Evolutionary conservation across 1,140 invertebrate species (phyloP).

Genomic region (Batillaria attramentaria): DNA sequence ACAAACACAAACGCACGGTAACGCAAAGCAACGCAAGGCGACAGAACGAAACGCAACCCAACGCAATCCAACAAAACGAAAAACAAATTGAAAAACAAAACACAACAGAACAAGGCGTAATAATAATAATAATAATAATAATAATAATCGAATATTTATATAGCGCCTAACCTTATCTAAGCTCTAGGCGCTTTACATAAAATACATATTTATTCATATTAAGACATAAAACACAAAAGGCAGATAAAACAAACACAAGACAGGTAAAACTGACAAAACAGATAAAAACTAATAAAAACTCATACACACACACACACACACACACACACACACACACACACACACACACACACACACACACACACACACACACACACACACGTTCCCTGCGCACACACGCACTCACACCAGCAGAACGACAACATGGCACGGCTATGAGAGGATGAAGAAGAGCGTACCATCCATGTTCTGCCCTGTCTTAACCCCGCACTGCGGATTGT

Average conservation of each 20-base stretch:
- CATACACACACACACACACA: neutral
- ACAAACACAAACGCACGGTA: too few relatives aligned
- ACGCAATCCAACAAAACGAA: too few relatives aligned
- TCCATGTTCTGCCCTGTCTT: neutral
- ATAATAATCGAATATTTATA: neutral
- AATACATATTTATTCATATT: too few relatives aligned
- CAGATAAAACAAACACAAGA: neutral
- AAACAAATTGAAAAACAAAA: too few relatives aligned
- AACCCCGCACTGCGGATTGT: neutral
- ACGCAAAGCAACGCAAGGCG: too few relatives aligned
- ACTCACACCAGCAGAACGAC: too few relatives aligned
- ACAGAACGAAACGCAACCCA: too few relatives aligned
- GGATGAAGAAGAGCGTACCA: too few relatives aligned
- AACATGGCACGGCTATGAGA: too few relatives aligned
- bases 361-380: neutral
- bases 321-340: constrained; percentile 2
- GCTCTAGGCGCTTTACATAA: too few relatives aligned
- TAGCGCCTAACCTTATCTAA: neutral
- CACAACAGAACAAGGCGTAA: neutral
- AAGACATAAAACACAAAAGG: too few relatives aligned
- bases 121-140: neutral
- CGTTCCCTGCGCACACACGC: too few relatives aligned
- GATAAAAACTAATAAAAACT: neutral
- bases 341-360: constrained; percentile 2
- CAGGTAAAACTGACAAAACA: neutral